These are phyloP conservation scores for Prosopocoilus inquinatus DNA, from an alignment of 2,888 invertebrate genomes.

Conservation along the genomic window DNA sequence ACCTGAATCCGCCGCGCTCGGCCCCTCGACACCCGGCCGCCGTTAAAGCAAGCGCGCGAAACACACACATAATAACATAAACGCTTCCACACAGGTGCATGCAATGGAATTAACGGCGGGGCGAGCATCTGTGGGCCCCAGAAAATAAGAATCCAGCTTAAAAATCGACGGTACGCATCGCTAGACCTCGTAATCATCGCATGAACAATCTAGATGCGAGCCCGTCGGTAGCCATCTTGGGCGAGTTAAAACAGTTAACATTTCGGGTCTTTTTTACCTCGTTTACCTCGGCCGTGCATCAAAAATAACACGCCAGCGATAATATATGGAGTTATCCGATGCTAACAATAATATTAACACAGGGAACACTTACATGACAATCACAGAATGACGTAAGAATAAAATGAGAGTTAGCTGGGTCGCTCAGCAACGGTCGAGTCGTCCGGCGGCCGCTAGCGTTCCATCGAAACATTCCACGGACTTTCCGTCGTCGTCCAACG, in stretches of 20 bases:
- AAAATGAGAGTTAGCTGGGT: constrained; percentile 31
- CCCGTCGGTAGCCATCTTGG: constrained; percentile 54
- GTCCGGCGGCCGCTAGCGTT: constrained; percentile 41
- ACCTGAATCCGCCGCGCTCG: constrained; percentile 34
- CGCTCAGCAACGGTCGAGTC: constrained; percentile 32
- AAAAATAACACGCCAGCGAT: constrained; percentile 28
- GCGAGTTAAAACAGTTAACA: constrained; percentile 48
- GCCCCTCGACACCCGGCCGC: constrained; percentile 49
- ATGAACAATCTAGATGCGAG: constrained; percentile 25
- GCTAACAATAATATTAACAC: constrained; percentile 31
- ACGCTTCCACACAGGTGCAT: too few species aligned
- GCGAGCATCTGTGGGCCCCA: neutral
- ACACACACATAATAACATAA: constrained; percentile 8
- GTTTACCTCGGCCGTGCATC: constrained; percentile 43
- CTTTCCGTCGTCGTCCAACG: constrained; percentile 25
- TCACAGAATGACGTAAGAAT: constrained; percentile 35
- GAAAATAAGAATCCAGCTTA: neutral
- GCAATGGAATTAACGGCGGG: neutral
- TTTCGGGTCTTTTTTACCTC: constrained; percentile 57
- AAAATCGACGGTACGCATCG: neutral
- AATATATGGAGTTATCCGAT: constrained; percentile 25
- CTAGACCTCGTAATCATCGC: neutral
- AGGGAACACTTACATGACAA: constrained; percentile 35
- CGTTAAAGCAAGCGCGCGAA: constrained; percentile 45
- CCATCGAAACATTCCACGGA: constrained; percentile 32